A percentile compares a stretch with the other conserved stretches of the same genome.
phyloP scores from a whole-genome alignment of 1,140 invertebrate genomes.

The Hylyphantes graminicola region DNA sequence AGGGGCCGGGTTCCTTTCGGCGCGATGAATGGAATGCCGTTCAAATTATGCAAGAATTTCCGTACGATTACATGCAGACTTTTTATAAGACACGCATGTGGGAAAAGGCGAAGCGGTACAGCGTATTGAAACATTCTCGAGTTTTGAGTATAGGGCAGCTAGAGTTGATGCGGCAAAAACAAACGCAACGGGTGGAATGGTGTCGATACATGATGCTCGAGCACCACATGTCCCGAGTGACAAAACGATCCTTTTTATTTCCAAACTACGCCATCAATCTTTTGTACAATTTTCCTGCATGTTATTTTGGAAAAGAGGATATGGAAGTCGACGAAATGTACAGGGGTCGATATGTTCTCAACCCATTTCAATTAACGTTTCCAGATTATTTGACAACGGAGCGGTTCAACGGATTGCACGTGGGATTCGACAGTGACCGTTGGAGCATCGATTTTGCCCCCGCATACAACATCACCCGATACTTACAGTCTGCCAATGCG shows the following conservation, averaged over 20 bases:
- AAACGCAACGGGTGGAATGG: neutral
- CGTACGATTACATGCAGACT: no score
- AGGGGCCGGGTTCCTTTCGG: no score
- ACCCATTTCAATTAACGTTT: neutral
- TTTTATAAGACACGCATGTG: no score
- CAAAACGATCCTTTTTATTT: no score
- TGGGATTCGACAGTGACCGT: neutral
- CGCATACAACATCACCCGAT: neutral
- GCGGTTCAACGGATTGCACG: neutral
- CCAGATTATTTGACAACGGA: no score
- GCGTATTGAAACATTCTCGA: no score
- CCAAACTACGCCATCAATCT: no score
- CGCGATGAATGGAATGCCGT: no score
- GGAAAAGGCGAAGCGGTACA: no score
- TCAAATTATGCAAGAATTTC: neutral
- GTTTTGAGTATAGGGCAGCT: no score
- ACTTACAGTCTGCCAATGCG: neutral
- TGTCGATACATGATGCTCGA: neutral
- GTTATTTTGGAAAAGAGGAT: neutral
- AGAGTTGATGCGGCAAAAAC: no score
- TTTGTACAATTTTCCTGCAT: neutral
- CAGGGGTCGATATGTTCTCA: neutral
- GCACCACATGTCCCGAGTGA: no score
- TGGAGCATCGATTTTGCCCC: neutral
- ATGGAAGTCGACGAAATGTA: neutral